A percentile compares a stretch with the other conserved stretches of the same genome.
Conservation (phyloP, 2,888 invertebrate species). For the Pterostichus madidus region DNA sequence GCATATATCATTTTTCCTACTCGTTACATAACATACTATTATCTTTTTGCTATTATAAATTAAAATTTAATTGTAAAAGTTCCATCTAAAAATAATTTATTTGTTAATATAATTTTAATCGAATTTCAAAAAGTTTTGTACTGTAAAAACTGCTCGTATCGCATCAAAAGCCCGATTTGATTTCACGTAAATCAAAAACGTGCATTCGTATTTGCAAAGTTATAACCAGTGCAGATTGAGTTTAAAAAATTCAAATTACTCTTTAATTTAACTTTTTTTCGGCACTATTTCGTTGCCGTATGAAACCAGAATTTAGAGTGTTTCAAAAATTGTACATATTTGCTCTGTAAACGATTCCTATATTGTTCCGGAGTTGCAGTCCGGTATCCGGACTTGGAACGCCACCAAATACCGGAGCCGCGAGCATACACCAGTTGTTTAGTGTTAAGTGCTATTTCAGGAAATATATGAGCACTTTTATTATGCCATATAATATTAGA, state of each 20-base stretch:
- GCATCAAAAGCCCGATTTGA: constrained; percentile 7
- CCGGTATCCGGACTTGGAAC: constrained; percentile 31
- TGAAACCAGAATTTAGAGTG: constrained; percentile 32
- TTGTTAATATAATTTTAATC: constrained; percentile 4
- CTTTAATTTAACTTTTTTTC: constrained; percentile 49
- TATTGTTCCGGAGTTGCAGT: constrained; percentile 41
- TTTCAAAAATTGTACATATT: constrained; percentile 42
- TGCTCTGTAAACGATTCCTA: constrained; percentile 21
- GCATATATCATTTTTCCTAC: too few relatives aligned
- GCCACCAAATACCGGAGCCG: constrained; percentile 29
- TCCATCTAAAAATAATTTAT: neutral
- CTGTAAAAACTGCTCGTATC: neutral
- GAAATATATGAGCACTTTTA: constrained; percentile 44
- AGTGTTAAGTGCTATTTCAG: constrained; percentile 22
- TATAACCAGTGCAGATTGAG: constrained; percentile 43
- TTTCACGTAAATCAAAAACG: constrained; percentile 51
- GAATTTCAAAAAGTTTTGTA: neutral
- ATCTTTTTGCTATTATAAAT: too few relatives aligned
- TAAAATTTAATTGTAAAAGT: neutral
- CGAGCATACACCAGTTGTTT: constrained; percentile 18
- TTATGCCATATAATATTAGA: constrained; percentile 17
- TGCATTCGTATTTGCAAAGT: constrained; percentile 29
- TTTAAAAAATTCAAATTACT: constrained; percentile 55
- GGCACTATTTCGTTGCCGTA: constrained; percentile 1
- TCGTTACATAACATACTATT: too few relatives aligned